Evolutionary conservation across 2,113 vertebrate species (phyloP).

Genomic region (Gobio gobio): DNA sequence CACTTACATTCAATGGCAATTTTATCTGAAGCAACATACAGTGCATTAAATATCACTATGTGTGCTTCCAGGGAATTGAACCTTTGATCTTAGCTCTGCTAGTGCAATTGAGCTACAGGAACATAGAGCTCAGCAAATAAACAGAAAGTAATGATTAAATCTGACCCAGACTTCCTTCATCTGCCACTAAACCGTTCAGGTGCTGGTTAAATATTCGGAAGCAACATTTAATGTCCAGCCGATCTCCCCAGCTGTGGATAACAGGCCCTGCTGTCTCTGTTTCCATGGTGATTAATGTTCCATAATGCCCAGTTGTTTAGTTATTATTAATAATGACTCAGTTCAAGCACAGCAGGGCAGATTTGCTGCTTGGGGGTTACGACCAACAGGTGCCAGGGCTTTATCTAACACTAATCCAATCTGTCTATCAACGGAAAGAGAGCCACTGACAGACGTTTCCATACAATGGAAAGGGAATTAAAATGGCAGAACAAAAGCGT

Average conservation of each 20-base stretch:
- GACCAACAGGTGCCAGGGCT: constrained; percentile 68
- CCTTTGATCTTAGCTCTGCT: neutral
- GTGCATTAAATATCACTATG: neutral
- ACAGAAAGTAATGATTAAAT: neutral
- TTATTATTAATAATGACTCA: constrained; percentile 80
- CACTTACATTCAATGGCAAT: neutral
- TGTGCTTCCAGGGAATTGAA: neutral
- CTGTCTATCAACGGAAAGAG: constrained; percentile 43
- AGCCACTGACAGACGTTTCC: neutral
- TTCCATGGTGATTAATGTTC: constrained; percentile 69
- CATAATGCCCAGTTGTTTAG: constrained; percentile 82
- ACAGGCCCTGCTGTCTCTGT: constrained; percentile 68
- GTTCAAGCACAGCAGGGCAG: constrained; percentile 69
- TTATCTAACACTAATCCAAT: constrained; percentile 64
- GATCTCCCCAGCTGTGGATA: constrained; percentile 79
- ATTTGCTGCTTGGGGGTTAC: constrained; percentile 68
- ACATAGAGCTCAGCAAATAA: neutral
- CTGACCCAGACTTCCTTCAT: constrained; percentile 61
- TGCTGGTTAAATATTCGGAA: constrained; percentile 56
- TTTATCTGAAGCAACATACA: neutral
- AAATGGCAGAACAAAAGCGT: neutral
- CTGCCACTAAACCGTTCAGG: constrained; percentile 6
- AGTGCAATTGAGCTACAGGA: constrained; percentile 31
- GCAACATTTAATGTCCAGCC: constrained; percentile 68
- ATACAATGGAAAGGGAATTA: constrained; percentile 2